phyloP scores from a whole-genome alignment of 2,797 vertebrate genomes.

The Mallotus villosus region DNA sequence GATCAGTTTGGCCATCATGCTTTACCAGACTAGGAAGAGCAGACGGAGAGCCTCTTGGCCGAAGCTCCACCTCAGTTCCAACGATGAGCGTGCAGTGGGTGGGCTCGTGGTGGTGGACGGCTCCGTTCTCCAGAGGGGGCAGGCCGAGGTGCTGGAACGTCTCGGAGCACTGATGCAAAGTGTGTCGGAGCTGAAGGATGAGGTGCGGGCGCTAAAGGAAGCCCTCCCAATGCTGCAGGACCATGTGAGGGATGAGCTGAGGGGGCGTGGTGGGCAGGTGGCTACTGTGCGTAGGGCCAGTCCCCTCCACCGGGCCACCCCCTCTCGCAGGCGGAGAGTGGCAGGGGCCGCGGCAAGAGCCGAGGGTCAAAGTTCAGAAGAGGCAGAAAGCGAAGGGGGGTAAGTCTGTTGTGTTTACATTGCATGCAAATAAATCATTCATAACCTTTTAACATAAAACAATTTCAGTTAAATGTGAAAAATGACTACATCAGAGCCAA shows the following conservation, averaged over 20 bases:
- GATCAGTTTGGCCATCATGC: conserved; percentile 79
- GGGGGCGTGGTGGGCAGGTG: conserved; percentile 32
- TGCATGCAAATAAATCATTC: no score
- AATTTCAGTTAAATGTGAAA: background rate
- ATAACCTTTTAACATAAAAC: background rate
- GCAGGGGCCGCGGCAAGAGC: conserved; percentile 41
- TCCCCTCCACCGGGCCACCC: conserved; percentile 75
- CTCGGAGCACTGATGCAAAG: conserved; percentile 83
- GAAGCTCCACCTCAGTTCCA: conserved; percentile 27
- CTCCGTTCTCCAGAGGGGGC: conserved; percentile 68
- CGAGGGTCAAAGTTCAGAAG: conserved; percentile 73
- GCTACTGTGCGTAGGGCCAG: conserved; percentile 59
- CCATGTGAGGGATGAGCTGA: conserved; percentile 83
- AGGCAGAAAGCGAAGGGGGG: conserved; percentile 82
- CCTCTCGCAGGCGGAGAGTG: conserved; percentile 76
- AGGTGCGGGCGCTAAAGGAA: conserved; percentile 85
- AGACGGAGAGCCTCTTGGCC: conserved; percentile 33
- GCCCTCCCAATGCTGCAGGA: conserved; percentile 84
- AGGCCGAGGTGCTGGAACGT: conserved; percentile 86
- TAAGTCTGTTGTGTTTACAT: conserved; percentile 54
- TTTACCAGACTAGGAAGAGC: conserved; percentile 67
- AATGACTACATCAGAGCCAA: background rate
- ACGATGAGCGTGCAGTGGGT: conserved; percentile 21
- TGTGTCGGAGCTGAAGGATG: conserved; percentile 89
- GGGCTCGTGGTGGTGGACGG: conserved; percentile 52